A percentile compares a stretch with the other conserved stretches of the same genome.
phyloP scores from a whole-genome alignment of 35 echinoderm and acorn worm genomes.

The Antedon bifida region DNA sequence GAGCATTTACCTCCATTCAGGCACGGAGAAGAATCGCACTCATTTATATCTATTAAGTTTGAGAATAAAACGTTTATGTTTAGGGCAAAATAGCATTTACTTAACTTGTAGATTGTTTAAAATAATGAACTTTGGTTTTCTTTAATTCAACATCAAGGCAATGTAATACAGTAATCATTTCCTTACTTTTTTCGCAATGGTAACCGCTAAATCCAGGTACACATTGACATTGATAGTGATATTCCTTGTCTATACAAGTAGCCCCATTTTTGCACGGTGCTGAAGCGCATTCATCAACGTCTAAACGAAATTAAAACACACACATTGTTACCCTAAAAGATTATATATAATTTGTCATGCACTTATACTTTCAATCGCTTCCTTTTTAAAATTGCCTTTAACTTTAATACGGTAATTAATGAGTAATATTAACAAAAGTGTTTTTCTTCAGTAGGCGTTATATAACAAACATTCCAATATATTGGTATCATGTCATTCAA shows the following conservation, averaged over 20 bases:
- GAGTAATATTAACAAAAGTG: too few species aligned
- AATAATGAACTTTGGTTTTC: too few species aligned
- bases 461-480: too few species aligned
- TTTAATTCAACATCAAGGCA: too few species aligned
- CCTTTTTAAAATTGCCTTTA: neutral
- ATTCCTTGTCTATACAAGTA: slow-evolving; percentile 28
- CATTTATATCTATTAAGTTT: neutral
- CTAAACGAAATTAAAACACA: slow-evolving; percentile 9
- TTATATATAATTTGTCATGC: neutral
- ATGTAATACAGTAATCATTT: too few species aligned
- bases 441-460: too few species aligned
- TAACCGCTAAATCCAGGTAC: slow-evolving; percentile 55
- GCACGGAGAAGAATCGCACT: neutral
- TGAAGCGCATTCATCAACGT: slow-evolving; percentile 34
- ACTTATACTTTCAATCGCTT: neutral
- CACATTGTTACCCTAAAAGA: neutral
- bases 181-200: slow-evolving; percentile 64
- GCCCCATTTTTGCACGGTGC: slow-evolving; percentile 69
- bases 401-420: too few species aligned
- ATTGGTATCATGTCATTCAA: too few species aligned
- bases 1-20: neutral
- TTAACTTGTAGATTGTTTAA: too few species aligned
- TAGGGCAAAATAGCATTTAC: too few species aligned
- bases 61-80: too few species aligned
- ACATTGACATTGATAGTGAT: slow-evolving; percentile 59